These are phyloP conservation scores for Brachypterus glaber DNA, from an alignment of 2,888 invertebrate genomes.

Conservation along the genomic window DNA sequence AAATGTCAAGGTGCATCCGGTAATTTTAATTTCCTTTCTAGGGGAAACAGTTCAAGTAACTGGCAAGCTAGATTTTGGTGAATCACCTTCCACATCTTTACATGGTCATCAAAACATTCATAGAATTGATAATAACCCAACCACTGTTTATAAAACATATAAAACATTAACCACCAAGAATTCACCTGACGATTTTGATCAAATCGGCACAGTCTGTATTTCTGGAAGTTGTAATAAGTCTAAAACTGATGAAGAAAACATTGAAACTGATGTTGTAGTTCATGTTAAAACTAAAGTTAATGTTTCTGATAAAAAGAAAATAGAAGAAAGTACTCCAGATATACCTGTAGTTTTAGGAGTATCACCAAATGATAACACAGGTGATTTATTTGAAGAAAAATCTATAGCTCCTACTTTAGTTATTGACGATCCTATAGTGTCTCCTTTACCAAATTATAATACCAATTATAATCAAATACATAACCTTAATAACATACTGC, in stretches of 20 bases:
- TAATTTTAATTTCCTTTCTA: background rate
- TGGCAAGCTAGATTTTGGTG: background rate
- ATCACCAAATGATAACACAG: no score
- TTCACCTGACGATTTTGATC: background rate
- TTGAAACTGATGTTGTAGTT: constrained; percentile 14
- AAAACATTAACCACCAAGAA: background rate
- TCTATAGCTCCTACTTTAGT: no score
- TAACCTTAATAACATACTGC: no score
- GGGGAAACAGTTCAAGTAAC: background rate
- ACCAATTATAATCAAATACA: no score
- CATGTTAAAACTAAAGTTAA: constrained; percentile 15
- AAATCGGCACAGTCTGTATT: background rate
- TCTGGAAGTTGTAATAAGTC: constrained; percentile 13
- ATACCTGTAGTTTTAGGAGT: background rate
- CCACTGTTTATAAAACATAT: background rate
- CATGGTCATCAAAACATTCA: no score
- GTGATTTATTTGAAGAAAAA: no score
- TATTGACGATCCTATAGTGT: no score
- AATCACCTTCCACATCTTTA: background rate
- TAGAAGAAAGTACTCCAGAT: background rate
- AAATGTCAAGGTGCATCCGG: background rate
- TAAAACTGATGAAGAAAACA: constrained; percentile 8
- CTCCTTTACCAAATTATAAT: no score
- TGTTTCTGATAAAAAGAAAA: constrained; percentile 10
- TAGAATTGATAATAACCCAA: background rate